Base-by-base conservation (phyloP, 2,113 vertebrate genomes). In the Halcyon senegalensis region DNA sequence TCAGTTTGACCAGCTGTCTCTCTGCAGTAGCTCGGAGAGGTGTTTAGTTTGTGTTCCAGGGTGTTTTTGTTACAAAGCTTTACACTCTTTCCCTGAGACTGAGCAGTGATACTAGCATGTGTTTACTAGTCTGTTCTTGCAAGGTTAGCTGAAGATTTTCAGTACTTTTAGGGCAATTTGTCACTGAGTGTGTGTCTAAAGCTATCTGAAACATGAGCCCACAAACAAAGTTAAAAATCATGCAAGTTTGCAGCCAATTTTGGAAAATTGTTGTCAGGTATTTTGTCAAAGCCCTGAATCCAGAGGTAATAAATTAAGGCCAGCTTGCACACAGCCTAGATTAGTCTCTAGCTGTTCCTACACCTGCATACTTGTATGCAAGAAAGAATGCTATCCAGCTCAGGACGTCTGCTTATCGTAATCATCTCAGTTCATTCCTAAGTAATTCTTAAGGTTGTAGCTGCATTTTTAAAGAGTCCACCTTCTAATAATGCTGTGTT, bases 191-290 rank as follows among this genome's bases (percentile, higher is more conserved):
- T 7, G 10, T 51, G 11, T 44, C 48, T 70, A 64, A 84, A 78
- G 4, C 3, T 33, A 9, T 48, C 39, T 39, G 60, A 91, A 89
- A 81, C 0, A 0, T 23, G 7, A 67, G 10, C 3, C 39, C 37
- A 66, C 35, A 83, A 35, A 74, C 35, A 83, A 35, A 74, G 51
- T 27, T 7, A 64, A 24, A 73, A 90, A 24, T 44, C 0, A 0
- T 12, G 5, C 16, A 79, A 48, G 89, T 37, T 18, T 28, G 9
- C 31, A 53, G 16, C 19, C 20, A 37, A 1, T 69, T 75, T 64
- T 23, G 6, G 24, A 58, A 72, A 64, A 53, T 3, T 9, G 2
- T 25, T 24, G 6, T 6, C 11, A 4, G 15, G 1, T n/a, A 35
- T 66, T 81, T 69, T 68, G 30, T 33, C 58, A 79, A 14, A 1